Evolutionary conservation across 2,113 vertebrate species (phyloP).

Genomic region (Ictidomys tridecemlineatus): DNA sequence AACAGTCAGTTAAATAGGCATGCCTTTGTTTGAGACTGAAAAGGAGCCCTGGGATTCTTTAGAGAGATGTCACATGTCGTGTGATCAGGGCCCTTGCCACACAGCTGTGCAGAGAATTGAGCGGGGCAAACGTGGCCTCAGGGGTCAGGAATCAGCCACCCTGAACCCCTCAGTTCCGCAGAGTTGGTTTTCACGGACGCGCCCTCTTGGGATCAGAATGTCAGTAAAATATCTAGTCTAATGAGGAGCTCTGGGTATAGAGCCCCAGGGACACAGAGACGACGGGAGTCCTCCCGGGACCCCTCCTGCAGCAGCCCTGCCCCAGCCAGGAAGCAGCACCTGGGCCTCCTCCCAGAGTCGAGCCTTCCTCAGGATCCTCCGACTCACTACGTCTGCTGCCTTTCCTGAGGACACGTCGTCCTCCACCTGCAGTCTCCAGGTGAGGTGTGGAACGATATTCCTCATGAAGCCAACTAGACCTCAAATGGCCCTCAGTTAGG

Average conservation of each 20-base stretch:
- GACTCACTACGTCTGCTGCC: neutral
- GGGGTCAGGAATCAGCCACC: neutral
- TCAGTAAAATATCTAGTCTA: neutral
- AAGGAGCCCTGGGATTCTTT: too few species aligned
- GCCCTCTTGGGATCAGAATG: neutral
- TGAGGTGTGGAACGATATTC: neutral
- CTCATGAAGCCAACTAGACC: neutral
- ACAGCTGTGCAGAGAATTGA: too few species aligned
- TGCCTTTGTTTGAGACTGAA: too few species aligned
- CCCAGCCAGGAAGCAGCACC: too few species aligned
- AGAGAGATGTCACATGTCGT: too few species aligned
- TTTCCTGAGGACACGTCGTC: neutral
- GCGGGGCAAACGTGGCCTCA: too few species aligned
- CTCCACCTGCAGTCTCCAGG: neutral
- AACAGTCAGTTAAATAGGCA: too few species aligned
- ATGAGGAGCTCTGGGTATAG: neutral
- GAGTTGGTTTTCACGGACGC: neutral
- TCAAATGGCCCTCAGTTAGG: neutral
- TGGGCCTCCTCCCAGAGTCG: neutral
- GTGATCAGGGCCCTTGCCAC: too few species aligned
- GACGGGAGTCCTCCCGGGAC: neutral
- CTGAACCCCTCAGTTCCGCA: too few species aligned
- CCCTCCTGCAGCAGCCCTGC: neutral
- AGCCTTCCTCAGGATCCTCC: neutral
- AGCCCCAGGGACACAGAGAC: neutral